A percentile compares a stretch with the other conserved stretches of the same genome.
These are phyloP conservation scores for Drosophila leontia DNA, from an alignment of 1,140 invertebrate genomes.

Conservation along the genomic window DNA sequence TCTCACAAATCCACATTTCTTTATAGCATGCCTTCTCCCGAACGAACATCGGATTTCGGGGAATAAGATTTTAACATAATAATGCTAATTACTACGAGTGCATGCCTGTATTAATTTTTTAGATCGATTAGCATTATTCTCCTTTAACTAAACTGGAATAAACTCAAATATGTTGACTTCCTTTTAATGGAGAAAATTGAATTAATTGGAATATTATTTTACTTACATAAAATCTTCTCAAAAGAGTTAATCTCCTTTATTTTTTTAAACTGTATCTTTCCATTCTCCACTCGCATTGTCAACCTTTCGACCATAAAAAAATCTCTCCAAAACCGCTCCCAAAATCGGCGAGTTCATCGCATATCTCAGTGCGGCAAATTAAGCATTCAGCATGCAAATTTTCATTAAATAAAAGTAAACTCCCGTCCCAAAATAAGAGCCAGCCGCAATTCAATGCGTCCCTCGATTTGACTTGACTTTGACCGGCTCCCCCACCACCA, in stretches of 20 bases:
- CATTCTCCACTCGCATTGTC: constrained; percentile 17
- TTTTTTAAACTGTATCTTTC: constrained; percentile 35
- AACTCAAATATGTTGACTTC: constrained; percentile 1
- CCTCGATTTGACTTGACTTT: constrained; percentile 63
- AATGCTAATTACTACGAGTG: constrained; percentile 12
- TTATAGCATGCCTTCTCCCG: background rate
- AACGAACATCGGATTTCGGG: background rate
- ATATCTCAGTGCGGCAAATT: constrained; percentile 50
- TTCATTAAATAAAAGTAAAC: constrained; percentile 72
- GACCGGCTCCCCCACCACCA: constrained; percentile 32
- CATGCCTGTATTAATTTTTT: constrained; percentile 13
- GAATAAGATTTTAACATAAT: constrained; percentile 18
- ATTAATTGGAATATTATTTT: background rate
- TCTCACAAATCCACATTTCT: background rate
- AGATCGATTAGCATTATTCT: constrained; percentile 20
- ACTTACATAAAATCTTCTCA: background rate
- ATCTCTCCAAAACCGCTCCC: constrained; percentile 30
- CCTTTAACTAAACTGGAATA: constrained; percentile 14
- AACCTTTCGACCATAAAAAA: constrained; percentile 59
- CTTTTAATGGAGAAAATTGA: background rate
- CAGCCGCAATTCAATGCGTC: constrained; percentile 47
- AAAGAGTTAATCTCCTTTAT: background rate
- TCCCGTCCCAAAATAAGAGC: constrained; percentile 25
- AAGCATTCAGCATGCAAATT: constrained; percentile 80
- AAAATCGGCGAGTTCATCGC: constrained; percentile 13